Evolutionary conservation across 1,140 invertebrate genomes (phyloP).

Genomic region (Aradophagus sp.): DNA sequence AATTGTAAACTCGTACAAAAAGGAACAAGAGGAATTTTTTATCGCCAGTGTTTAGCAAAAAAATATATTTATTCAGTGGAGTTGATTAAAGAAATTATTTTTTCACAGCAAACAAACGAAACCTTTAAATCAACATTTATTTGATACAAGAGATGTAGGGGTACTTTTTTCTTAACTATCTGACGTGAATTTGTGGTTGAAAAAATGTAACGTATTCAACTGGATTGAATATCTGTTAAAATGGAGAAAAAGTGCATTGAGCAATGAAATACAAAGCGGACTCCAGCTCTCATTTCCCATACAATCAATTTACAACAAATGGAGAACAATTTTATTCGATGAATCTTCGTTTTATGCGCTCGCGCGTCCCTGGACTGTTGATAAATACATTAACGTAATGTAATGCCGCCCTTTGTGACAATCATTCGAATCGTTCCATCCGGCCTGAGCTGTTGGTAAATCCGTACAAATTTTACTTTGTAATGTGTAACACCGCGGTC

Average conservation of each 20-base stretch:
- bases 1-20: too few species aligned
- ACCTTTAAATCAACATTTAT: too few species aligned
- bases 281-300: not conserved
- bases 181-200: not conserved
- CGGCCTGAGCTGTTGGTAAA: conserved; percentile 56
- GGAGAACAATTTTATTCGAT: conserved; percentile 28
- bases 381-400: conserved; percentile 46
- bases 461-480: conserved; percentile 66
- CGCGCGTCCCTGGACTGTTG: conserved; percentile 15
- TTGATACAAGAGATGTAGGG: too few species aligned
- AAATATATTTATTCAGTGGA: too few species aligned
- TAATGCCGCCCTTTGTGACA: conserved; percentile 41
- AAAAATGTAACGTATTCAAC: conserved; percentile 3
- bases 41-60: too few species aligned
- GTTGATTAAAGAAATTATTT: too few species aligned
- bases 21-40: too few species aligned
- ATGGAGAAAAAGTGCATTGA: conserved; percentile 21
- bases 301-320: conserved; percentile 25
- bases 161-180: too few species aligned
- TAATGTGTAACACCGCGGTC: conserved; percentile 58
- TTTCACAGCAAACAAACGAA: too few species aligned
- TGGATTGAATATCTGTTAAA: too few species aligned
- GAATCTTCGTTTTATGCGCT: conserved; percentile 15
- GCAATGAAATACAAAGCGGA: conserved; percentile 13
- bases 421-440: conserved; percentile 16